Evolutionary conservation across 2,888 invertebrate genomes (phyloP), one percentile per base, ranked within the genome.

Genomic region (Drosophila infuscata): DNA sequence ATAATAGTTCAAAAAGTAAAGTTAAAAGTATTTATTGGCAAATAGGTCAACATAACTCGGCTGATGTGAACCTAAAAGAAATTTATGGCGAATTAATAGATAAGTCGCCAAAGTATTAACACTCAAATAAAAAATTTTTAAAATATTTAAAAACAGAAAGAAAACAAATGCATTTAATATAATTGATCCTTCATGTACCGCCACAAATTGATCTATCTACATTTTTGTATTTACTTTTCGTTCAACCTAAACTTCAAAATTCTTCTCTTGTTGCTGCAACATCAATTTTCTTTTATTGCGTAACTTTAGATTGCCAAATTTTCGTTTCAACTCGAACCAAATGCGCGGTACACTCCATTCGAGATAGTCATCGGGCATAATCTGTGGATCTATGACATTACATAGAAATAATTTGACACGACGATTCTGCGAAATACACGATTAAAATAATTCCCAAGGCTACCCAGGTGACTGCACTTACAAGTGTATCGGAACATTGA

Each of bases 301-400:
- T 17, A 12, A 15, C 7, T 30, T 51, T n/a, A 11, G 25, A 3
- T 20, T 30, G 15, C 71, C 77, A 61, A 52, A 75, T 6, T 11
- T 33, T 3, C 54, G 54, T 29, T 46, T 71, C 25, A 76, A 36
- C 17, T 29, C 11, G 29, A 12, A 25, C 76, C 76, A 76, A 25
- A 76, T 56, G 1, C 20, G 11, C 4, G 75, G 62, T 9, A 77
- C 20, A 48, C 77, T 76, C 66, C 59, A 52, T 1, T 38, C 20
- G 0, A 11, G 9, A 30, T 29, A 66, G 7, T 59, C 32, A 0
- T 8, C 7, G 0, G 35, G 29, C 17, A 76, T 20, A 25, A 76
- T 51, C 8, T 29, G 6, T 2, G 54, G 54, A 15, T 65, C 30
- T 29, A 76, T 58, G 20, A 48, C 6, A 7, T 20, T 11, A 15